Evolutionary conservation across 2,113 vertebrate genomes (phyloP).

Genomic region (Nycticebus coucang): DNA sequence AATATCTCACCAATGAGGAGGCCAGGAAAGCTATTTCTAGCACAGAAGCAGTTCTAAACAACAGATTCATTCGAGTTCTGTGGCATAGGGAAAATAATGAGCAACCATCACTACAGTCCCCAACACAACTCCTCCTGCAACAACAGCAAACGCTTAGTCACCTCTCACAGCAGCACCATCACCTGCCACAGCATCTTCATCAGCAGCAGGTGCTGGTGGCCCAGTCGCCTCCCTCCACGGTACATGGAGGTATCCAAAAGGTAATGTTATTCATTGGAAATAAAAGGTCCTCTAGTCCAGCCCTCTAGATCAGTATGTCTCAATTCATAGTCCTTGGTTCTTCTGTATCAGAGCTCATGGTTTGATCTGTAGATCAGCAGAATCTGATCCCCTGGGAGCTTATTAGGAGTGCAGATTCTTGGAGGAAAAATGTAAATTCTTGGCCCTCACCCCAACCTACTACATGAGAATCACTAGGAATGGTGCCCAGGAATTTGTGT

Average conservation of each 20-base stretch:
- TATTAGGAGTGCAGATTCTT: conserved; percentile 10
- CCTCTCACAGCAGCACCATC: conserved; percentile 83
- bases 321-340: not conserved
- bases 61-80: conserved; percentile 95
- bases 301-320: not conserved
- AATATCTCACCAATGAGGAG: conserved; percentile 95
- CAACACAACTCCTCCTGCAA: conserved; percentile 82
- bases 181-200: conserved; percentile 85
- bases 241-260: conserved; percentile 87
- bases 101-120: conserved; percentile 75
- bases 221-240: conserved; percentile 80
- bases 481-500: not conserved
- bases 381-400: not conserved
- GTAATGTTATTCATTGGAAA: conserved; percentile 72
- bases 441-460: not conserved
- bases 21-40: conserved; percentile 96
- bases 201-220: conserved; percentile 83
- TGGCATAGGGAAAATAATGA: conserved; percentile 93
- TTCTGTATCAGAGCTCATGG: not conserved
- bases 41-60: conserved; percentile 95
- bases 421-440: not conserved
- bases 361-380: not conserved
- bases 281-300: not conserved
- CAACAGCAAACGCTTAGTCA: conserved; percentile 78
- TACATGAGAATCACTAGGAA: not conserved